Conservation (phyloP, 2,797 vertebrate genomes). For the Pseudochirops cupreus region DNA sequence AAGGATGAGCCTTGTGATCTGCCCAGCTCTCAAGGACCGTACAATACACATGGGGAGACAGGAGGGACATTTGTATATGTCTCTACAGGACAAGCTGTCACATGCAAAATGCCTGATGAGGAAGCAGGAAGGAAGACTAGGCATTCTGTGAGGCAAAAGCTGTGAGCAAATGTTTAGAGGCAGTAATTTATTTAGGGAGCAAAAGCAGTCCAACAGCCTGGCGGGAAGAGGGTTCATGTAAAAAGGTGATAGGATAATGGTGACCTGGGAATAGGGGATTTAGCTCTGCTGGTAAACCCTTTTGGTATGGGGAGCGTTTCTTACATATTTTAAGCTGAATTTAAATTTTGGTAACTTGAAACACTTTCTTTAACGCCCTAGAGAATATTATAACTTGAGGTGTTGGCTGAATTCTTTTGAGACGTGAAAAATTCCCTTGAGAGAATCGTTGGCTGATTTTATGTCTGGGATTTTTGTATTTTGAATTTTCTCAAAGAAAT, state of each 20-base stretch:
- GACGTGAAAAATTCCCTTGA: background rate
- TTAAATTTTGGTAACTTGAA: background rate
- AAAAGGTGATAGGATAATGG: background rate
- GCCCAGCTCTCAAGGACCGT: background rate
- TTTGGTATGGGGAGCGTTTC: background rate
- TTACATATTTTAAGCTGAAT: background rate
- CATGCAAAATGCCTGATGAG: background rate
- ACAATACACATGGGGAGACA: background rate
- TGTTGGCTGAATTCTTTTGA: background rate
- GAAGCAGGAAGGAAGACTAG: background rate
- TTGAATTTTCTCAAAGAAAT: background rate
- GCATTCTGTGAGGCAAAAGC: background rate
- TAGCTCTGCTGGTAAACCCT: background rate
- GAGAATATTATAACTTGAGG: background rate
- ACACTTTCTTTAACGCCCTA: background rate
- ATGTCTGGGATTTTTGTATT: background rate
- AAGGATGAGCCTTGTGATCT: background rate
- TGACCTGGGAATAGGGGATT: background rate
- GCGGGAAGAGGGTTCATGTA: background rate
- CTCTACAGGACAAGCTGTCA: background rate
- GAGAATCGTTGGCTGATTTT: background rate
- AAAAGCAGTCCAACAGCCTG: background rate
- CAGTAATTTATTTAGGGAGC: background rate
- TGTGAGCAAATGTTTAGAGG: background rate
- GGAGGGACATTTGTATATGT: background rate